Percentiles rank a stretch among this genome's conserved stretches.
phyloP scores from a whole-genome alignment of 2,113 vertebrate species.

The Toxostoma redivivum region DNA sequence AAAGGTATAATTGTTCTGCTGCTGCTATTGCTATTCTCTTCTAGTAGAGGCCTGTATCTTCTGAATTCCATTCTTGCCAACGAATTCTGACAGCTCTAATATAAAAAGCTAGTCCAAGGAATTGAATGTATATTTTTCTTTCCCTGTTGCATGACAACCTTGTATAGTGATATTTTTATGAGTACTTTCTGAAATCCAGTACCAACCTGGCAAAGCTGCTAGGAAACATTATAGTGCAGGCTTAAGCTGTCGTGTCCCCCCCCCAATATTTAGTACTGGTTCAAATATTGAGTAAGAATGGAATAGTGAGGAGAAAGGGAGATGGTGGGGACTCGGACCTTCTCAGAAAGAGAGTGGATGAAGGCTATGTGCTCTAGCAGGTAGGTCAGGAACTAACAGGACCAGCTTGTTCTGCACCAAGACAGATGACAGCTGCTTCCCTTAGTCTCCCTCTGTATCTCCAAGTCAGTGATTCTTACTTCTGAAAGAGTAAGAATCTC shows the following conservation, averaged over 20 bases:
- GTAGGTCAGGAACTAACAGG: neutral
- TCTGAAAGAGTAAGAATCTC: neutral
- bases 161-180: neutral
- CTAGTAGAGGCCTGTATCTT: neutral
- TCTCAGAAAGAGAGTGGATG: neutral
- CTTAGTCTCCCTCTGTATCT: neutral
- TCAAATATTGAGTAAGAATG: neutral
- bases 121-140: neutral
- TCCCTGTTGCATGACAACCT: neutral
- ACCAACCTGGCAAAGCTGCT: neutral
- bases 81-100: neutral
- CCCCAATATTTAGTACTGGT: neutral
- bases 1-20: neutral
- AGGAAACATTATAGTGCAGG: neutral
- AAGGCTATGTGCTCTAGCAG: neutral
- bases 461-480: neutral
- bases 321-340: neutral
- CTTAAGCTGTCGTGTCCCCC: neutral
- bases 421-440: neutral
- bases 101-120: slow-evolving; percentile 20
- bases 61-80: neutral
- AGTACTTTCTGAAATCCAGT: neutral
- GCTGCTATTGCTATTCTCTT: neutral
- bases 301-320: neutral
- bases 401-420: neutral